Evolutionary conservation across 2,888 invertebrate species (phyloP).

Genomic region (Cheilosia soror): DNA sequence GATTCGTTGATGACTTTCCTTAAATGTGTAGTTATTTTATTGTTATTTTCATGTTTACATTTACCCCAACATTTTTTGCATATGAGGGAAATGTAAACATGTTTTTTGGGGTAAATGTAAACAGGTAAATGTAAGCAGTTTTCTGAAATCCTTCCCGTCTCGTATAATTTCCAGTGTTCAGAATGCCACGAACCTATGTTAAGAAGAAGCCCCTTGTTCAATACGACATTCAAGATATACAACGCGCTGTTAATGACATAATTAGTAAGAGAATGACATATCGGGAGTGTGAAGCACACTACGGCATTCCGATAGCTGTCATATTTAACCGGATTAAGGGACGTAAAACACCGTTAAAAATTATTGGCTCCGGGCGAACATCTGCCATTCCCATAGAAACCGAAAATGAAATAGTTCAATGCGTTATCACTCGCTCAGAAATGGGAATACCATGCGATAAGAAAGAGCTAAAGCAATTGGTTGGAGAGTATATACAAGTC

Average conservation of each 20-base stretch:
- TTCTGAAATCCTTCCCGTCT: too few relatives aligned
- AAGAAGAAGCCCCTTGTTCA: too few relatives aligned
- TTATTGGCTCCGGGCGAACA: not conserved
- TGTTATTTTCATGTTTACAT: too few relatives aligned
- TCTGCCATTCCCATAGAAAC: constrained; percentile 2
- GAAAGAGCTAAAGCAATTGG: constrained; percentile 2
- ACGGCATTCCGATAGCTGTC: not conserved
- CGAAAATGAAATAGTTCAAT: constrained; percentile 6
- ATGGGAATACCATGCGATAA: constrained; percentile 18
- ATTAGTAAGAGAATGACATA: constrained; percentile 5
- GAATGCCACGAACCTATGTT: too few relatives aligned
- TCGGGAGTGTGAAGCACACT: not conserved
- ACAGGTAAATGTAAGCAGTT: too few relatives aligned
- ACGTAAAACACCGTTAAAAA: not conserved
- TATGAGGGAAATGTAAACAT: too few relatives aligned
- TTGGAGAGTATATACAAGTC: not conserved
- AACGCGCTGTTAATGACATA: not conserved
- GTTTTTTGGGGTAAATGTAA: too few relatives aligned
- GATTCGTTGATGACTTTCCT: too few relatives aligned
- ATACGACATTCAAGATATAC: too few relatives aligned
- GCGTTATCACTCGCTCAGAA: constrained; percentile 3
- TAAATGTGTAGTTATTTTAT: too few relatives aligned
- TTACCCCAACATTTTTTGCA: too few relatives aligned
- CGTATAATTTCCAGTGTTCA: too few relatives aligned
- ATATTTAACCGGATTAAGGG: not conserved